A percentile compares a stretch with the other conserved stretches of the same genome.
Conservation (phyloP, 2,797 vertebrate species). For the Paratrypauchen microcephalus region DNA sequence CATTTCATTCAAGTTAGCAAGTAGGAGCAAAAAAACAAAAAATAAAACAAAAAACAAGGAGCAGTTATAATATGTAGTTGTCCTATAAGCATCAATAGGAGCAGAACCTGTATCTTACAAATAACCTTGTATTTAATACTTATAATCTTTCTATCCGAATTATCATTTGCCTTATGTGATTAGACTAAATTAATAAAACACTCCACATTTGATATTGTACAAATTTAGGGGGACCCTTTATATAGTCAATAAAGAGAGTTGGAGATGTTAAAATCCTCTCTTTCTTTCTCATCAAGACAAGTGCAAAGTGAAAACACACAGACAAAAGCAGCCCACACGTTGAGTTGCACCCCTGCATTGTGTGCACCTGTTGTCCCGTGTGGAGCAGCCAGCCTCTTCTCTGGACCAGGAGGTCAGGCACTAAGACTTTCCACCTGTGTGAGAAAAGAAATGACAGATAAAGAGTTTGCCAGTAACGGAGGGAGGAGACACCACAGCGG, state of each 20-base stretch:
- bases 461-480: conserved; percentile 26
- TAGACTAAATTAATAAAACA: background rate
- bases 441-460: conserved; percentile 34
- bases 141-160: background rate
- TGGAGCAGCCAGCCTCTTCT: conserved; percentile 42
- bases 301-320: conserved; percentile 20
- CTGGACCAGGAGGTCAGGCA: conserved; percentile 48
- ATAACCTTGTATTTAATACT: background rate
- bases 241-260: background rate
- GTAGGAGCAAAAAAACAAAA: background rate
- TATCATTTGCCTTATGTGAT: background rate
- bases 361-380: conserved; percentile 65
- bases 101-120: background rate
- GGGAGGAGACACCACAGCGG: conserved; percentile 16
- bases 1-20: background rate
- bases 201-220: background rate
- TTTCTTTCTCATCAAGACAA: conserved; percentile 29
- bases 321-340: conserved; percentile 19
- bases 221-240: background rate
- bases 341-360: conserved; percentile 59
- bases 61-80: background rate
- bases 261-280: conserved; percentile 34
- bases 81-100: background rate
- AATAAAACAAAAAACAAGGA: background rate
- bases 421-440: conserved; percentile 56